Evolutionary conservation across 2,888 invertebrate species (phyloP).

Genomic region (Drosophila silvestris): DNA sequence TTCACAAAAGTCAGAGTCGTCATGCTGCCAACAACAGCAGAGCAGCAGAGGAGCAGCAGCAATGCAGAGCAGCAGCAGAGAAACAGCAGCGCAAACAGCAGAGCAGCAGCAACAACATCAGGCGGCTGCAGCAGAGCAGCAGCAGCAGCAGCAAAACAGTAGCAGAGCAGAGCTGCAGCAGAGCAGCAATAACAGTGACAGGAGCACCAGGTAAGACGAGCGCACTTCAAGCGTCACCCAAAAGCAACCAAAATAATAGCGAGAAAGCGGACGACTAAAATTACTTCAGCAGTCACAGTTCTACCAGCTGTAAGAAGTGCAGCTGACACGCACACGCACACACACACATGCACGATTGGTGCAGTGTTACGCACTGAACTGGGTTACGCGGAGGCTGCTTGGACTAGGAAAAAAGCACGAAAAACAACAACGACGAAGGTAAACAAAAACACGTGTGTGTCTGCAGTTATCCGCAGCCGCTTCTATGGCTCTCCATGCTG

Average conservation of each 20-base stretch:
- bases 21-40: constrained; percentile 29
- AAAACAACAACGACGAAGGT: constrained; percentile 67
- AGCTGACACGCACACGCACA: constrained; percentile 15
- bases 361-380: constrained; percentile 61
- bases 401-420: constrained; percentile 26
- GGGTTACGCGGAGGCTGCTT: constrained; percentile 58
- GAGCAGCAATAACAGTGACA: not conserved
- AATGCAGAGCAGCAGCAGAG: constrained; percentile 52
- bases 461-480: constrained; percentile 59
- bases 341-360: constrained; percentile 33
- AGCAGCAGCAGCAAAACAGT: not conserved
- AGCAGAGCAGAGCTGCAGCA: not conserved
- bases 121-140: not conserved
- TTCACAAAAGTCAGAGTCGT: constrained; percentile 60
- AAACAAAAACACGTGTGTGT: constrained; percentile 79
- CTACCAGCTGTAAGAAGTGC: constrained; percentile 21
- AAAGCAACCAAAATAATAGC: constrained; percentile 71
- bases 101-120: not conserved
- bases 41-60: constrained; percentile 14
- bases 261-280: constrained; percentile 49
- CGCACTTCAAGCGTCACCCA: constrained; percentile 62
- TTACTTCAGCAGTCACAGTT: constrained; percentile 43
- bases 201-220: constrained; percentile 51
- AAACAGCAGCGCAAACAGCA: not conserved
- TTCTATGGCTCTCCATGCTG: constrained; percentile 13